phyloP scores from a whole-genome alignment of 2,797 vertebrate species.

The Semotilus atromaculatus region DNA sequence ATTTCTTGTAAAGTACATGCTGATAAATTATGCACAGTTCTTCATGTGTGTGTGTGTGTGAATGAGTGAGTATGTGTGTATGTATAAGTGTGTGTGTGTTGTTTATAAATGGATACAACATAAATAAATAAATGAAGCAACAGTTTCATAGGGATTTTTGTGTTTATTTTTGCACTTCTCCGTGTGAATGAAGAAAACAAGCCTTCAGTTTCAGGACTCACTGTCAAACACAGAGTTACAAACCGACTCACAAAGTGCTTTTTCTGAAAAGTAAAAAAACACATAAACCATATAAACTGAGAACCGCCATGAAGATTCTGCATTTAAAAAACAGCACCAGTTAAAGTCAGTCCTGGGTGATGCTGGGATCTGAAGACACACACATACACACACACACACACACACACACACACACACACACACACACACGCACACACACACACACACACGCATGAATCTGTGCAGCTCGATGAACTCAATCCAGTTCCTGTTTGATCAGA shows the following conservation, averaged over 20 bases:
- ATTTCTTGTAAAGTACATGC: neutral
- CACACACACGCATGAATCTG: too few species aligned
- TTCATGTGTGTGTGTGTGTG: too few species aligned
- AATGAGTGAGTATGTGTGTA: too few species aligned
- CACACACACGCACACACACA: too few species aligned
- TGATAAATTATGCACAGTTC: neutral
- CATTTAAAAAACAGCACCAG: slow-evolving; percentile 52
- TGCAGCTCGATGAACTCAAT: neutral
- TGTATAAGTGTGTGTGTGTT: too few species aligned
- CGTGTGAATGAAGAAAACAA: slow-evolving; percentile 77
- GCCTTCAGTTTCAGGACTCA: slow-evolving; percentile 66
- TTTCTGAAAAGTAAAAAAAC: slow-evolving; percentile 67
- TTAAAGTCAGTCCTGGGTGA: slow-evolving; percentile 7
- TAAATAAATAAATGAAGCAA: neutral
- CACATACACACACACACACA: neutral
- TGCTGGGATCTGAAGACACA: neutral
- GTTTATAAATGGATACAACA: neutral
- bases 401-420: too few species aligned
- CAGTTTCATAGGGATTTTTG: slow-evolving; percentile 28
- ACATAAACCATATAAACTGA: slow-evolving; percentile 65
- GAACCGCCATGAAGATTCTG: slow-evolving; percentile 34
- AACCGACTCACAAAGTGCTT: slow-evolving; percentile 73
- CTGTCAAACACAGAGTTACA: slow-evolving; percentile 74
- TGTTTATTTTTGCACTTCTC: slow-evolving; percentile 64
- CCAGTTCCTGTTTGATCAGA: neutral